Percentiles rank a stretch among this genome's conserved stretches.
Evolutionary conservation across 1,140 invertebrate species (phyloP).

Genomic region (Hyles euphorbiae): DNA sequence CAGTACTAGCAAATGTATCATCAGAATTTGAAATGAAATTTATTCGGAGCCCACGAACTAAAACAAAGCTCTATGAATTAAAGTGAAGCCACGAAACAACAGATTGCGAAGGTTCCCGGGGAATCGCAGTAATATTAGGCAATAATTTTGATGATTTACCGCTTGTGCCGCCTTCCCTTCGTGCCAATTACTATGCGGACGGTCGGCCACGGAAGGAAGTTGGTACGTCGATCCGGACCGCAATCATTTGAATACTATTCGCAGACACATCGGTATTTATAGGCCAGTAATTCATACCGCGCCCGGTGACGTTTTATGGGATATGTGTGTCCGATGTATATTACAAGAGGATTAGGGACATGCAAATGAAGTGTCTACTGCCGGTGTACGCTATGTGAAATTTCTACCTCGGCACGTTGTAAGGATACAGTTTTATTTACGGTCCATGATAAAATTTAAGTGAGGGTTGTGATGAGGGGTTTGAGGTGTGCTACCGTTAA

Average conservation of each 20-base stretch:
- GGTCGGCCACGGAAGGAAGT: constrained; percentile 61
- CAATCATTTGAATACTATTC: constrained; percentile 68
- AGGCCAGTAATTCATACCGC: constrained; percentile 54
- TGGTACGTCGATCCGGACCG: constrained; percentile 59
- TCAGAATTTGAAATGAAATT: constrained; percentile 41
- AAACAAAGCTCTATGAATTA: constrained; percentile 63
- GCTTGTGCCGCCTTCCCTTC: constrained; percentile 43
- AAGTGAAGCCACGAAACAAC: constrained; percentile 53
- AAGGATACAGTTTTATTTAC: constrained; percentile 11
- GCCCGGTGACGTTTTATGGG: constrained; percentile 54
- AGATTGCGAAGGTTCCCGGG: constrained; percentile 50
- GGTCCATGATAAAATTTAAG: constrained; percentile 16
- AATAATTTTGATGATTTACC: constrained; percentile 71
- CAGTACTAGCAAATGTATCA: constrained; percentile 19
- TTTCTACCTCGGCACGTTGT: constrained; percentile 8
- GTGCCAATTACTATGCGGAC: constrained; percentile 64
- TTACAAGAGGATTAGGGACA: constrained; percentile 32
- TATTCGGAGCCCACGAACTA: constrained; percentile 39
- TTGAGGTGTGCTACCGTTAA: neutral
- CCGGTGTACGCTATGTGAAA: constrained; percentile 18
- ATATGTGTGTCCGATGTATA: constrained; percentile 45
- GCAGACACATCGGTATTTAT: constrained; percentile 62
- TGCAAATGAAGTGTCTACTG: constrained; percentile 41
- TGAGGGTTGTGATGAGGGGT: constrained; percentile 5
- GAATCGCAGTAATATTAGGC: constrained; percentile 62